Evolutionary conservation across 2,797 vertebrate species (phyloP), one percentile per base, ranked within the genome.

Genomic region (Carduelis carduelis): DNA sequence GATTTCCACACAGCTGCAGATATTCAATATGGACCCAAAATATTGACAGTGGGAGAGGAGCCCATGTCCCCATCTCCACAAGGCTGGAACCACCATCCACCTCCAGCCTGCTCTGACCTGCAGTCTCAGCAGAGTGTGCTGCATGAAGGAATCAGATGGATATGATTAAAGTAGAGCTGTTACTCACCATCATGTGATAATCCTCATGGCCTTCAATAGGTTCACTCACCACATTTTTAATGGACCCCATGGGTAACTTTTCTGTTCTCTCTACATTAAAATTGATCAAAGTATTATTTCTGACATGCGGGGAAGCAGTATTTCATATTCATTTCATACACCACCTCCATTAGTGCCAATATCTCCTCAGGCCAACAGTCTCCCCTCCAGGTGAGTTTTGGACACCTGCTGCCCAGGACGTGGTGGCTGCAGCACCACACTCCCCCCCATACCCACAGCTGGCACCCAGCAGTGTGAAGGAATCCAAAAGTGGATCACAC

Each of bases 211-310:
- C 99, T 98, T 99, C 99, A 82, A 99, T 99, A 97, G 99, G 98
- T 97, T 99, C 99, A 97, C 99, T 99, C 98, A 99, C 98, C 98
- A 99, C 99, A 85, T 99, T 99, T 98, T 99, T 99, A 97, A 99
- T 99, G 97, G 99, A 99, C 95, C 99, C 99, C 99, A 99, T 99
- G 43, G 99, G 99, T 95, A 99, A 98, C 97, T 99, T 99, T 98
- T 99, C 99, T 79, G 99, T 99, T 97, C 99, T 98, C 97, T 99
- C 99, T 99, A 98, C n/a, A 83, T 91, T 56, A 81, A 97, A 95
- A 97, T 90, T 91, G 91, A 97, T 94, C 66, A 95, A 34, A 97
- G 50, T 13, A 77, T 94, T 96, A 93, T 91, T 94, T 95, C 71
- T 57, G 69, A 81, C 12, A 32, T 4, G 46, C 0, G 1, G 56